A percentile compares a stretch with the other conserved stretches of the same genome.
Evolutionary conservation across 2,113 vertebrate species (phyloP).

Genomic region (Eolophus roseicapilla): DNA sequence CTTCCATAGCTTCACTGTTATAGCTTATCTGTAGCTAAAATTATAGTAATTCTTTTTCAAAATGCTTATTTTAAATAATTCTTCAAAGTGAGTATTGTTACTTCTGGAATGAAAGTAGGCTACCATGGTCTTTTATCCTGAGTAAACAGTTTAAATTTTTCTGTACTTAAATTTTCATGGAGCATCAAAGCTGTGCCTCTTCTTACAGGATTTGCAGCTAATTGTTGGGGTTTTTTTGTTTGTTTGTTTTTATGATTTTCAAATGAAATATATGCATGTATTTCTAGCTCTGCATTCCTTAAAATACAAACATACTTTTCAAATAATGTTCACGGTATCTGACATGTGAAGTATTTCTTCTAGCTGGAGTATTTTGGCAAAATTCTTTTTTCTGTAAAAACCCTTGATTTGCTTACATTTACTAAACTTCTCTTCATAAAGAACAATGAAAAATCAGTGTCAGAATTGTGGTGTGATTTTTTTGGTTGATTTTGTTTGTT

Average conservation of each 20-base stretch:
- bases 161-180: neutral
- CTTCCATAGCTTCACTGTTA: neutral
- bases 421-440: neutral
- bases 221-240: neutral
- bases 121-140: neutral
- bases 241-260: neutral
- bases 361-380: neutral
- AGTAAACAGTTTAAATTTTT: neutral
- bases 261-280: neutral
- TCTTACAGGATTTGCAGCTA: neutral
- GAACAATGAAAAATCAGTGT: neutral
- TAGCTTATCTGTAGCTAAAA: neutral
- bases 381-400: neutral
- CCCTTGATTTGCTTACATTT: neutral
- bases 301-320: neutral
- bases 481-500: neutral
- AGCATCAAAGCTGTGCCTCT: neutral
- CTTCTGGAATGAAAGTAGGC: neutral
- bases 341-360: neutral
- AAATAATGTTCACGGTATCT: neutral
- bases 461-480: neutral
- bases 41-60: neutral
- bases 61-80: neutral
- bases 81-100: neutral
- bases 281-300: neutral